Percentiles rank a stretch among this genome's conserved stretches.
These are phyloP conservation scores for Agriopis leucophaearia DNA, from an alignment of 2,888 invertebrate genomes.

Conservation along the genomic window DNA sequence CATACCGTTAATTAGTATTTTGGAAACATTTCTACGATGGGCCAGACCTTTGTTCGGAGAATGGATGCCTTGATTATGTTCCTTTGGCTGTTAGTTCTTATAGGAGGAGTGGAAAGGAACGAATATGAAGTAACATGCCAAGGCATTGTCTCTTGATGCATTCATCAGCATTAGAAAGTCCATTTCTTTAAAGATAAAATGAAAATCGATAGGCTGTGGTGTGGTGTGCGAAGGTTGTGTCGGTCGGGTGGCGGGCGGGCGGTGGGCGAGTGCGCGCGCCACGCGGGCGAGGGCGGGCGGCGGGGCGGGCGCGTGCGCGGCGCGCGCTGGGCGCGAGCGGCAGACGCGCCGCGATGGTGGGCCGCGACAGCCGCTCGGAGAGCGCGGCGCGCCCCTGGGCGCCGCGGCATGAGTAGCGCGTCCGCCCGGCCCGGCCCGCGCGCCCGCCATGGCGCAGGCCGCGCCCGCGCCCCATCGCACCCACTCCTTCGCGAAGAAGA, in stretches of 20 bases:
- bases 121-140: not conserved
- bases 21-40: not conserved
- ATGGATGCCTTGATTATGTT: not conserved
- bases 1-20: not conserved
- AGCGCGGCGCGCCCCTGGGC: slow-evolving; percentile 87
- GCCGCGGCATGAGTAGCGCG: slow-evolving; percentile 86
- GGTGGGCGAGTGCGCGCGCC: slow-evolving; percentile 57
- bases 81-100: not conserved
- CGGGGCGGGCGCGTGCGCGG: slow-evolving; percentile 60
- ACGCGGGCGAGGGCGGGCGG: slow-evolving; percentile 47
- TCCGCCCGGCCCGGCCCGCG: slow-evolving; percentile 84
- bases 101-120: not conserved
- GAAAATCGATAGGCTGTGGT: slow-evolving; percentile 63
- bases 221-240: slow-evolving; percentile 49
- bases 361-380: slow-evolving; percentile 86
- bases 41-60: not conserved
- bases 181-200: slow-evolving; percentile 51
- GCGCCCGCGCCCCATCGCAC: slow-evolving; percentile 88
- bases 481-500: slow-evolving; percentile 99
- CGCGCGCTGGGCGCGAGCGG: slow-evolving; percentile 67
- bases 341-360: slow-evolving; percentile 86
- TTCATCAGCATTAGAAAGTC: slow-evolving; percentile 31
- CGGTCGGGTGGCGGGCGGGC: slow-evolving; percentile 34
- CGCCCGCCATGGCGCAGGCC: slow-evolving; percentile 86
- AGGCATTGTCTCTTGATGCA: slow-evolving; percentile 29